Evolutionary conservation across 1,140 invertebrate genomes (phyloP), one percentile per base, ranked within the genome.

Genomic region (Danaus melanippus): DNA sequence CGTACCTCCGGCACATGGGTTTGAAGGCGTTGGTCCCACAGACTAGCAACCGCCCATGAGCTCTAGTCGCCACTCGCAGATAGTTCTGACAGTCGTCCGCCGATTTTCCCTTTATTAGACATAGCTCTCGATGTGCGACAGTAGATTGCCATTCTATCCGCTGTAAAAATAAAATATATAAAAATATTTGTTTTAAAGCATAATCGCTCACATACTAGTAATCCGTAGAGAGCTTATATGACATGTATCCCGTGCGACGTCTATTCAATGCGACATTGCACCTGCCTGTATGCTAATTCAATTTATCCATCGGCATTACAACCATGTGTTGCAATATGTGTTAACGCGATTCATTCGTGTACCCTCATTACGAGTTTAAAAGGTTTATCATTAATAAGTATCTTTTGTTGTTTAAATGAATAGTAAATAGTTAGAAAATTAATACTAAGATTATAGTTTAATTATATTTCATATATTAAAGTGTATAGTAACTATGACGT

Each of bases 1-100:
- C 76, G 73, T 97, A 97, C 66, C 93, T 90, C 50, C 97, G 90
- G 87, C 97, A 99, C 50, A 92, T 90, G 1, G 97, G 97, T 76
- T 97, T 98, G 88, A 95, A 99, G 7, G 97, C 96, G 86, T 99
- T 98, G 21, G 98, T 99, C 12, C 98, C 98, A 85, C 98, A 99
- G 45, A 98, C 92, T 50, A 97, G 88, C 17, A 97, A 89, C 58
- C 92, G 90, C 9, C 92, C 92, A 58, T 95, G 91, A 75, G 74
- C 90, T 6, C 86, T 75, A 7, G 87, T 87, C 66, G 97, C 91
- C 12, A 99, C 95, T 57, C 97, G 91, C 60, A 99, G 93, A 84
- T 97, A 98, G 87, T 99, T 99, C 87, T 99, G 97, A 87, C 97
- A 99, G 76, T 95, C 93, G 89, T 96, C 93, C 69, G 94, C 92